Evolutionary conservation across 2,888 invertebrate genomes (phyloP), one percentile per base, ranked within the genome.

Genomic region (Hoplodrina ambigua): DNA sequence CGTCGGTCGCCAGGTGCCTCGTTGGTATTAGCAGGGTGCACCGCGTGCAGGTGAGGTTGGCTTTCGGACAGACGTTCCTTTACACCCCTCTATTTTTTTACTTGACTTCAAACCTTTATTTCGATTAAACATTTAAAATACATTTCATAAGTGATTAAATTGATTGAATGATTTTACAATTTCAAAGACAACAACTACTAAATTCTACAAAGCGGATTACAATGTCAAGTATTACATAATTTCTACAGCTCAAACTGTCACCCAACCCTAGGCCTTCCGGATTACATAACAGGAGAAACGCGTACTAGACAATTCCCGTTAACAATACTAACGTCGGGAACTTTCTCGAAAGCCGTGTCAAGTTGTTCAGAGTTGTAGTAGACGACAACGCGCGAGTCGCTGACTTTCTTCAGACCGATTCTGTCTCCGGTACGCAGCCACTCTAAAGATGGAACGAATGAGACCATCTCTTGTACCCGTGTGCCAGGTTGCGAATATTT

Each of bases 341-440:
- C 96, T 87, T 97, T 97, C 70, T 97, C 96, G 69, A 98, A 98
- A 46, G 97, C 97, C 10, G 97, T 96, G 49, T 98, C 98, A 86
- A 98, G 96, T 82, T 98, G 97, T 90, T 98, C 98, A 0, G 98
- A 98, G 91, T 99, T 99, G 68, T 98, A 96, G 83, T 97, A 97
- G 80, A 98, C 96, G 75, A 97, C 97, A 8, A 98, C 95, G 25
- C 96, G 96, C 11, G 97, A 97, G 76, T 98, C 97, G 33, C 96
- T 95, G 0, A 97, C 97, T 81, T 97, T 96, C 88, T 98, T 97
- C 30, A 99, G 91, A 0, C 98, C 98, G 46, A 98, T 96, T 64
- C 97, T 96, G 91, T 98, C 98, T 1, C 98, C 98, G 0, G 97
- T 97, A 37, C 98, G 97, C 17, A 99, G 93, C 97, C 98, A 98